Evolutionary conservation across 2,888 invertebrate species (phyloP).

Genomic region (Tryphoninae sp.): DNA sequence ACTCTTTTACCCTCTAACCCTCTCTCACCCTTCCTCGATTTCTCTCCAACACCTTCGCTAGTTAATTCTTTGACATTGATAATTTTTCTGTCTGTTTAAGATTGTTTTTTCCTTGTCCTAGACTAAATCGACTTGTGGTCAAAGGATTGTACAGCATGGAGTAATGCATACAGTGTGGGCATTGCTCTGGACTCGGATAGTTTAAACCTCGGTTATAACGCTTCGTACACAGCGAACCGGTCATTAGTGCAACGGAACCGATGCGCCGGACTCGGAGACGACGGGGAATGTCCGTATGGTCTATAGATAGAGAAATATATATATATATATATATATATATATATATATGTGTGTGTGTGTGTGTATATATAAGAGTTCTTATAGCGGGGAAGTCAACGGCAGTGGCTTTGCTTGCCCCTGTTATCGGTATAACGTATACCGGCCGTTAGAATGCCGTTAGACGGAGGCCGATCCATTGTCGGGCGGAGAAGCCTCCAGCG

Average conservation of each 20-base stretch:
- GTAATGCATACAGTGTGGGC: background rate
- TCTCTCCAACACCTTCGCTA: background rate
- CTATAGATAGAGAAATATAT: conserved; percentile 11
- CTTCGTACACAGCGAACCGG: conserved; percentile 62
- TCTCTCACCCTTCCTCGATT: background rate
- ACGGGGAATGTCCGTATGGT: conserved; percentile 70
- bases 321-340: conserved; percentile 4
- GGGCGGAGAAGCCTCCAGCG: conserved; percentile 62
- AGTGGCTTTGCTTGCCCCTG: conserved; percentile 69
- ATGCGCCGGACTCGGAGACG: conserved; percentile 68
- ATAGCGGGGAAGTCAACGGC: conserved; percentile 44
- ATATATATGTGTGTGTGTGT: background rate
- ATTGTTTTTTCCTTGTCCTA: background rate
- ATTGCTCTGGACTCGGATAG: conserved; percentile 45
- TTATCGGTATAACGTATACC: conserved; percentile 72
- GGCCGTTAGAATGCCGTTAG: conserved; percentile 79
- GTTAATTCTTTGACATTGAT: background rate
- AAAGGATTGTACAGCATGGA: background rate
- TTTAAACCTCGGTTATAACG: conserved; percentile 50
- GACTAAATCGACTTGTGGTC: background rate
- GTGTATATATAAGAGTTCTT: background rate
- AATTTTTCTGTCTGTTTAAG: background rate
- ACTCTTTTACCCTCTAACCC: background rate
- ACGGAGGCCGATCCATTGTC: conserved; percentile 77
- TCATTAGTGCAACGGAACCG: conserved; percentile 76